Evolutionary conservation across 2,113 vertebrate species (phyloP), one percentile per base, ranked within the genome.

Genomic region (Rhegmatorhina hoffmannsi): DNA sequence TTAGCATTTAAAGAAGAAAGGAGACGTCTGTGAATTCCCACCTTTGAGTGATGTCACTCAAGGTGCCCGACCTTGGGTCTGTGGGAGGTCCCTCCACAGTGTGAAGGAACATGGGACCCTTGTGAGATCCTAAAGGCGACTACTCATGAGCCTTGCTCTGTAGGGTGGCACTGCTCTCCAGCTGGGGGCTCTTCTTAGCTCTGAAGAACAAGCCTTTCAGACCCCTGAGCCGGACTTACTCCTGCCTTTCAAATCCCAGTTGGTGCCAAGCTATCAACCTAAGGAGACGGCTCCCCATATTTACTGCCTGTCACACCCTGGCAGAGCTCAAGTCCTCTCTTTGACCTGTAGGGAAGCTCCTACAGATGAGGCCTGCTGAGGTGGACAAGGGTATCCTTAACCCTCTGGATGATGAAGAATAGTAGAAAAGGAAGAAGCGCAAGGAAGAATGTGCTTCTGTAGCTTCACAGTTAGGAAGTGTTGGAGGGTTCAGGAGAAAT

Each of bases 131-230:
- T 53, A 2, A 46, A 17, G 1, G 33, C 10, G 40, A 24, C 13
- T 12, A 40, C 38, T 26, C 0, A 16, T 21, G 38, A 73, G 80
- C 25, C 49, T n/a, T 59, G 38, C n/a, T 33, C 43, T 76, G 68
- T 52, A 58, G n/a, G 15, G 12, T 31, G 34, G 23, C 31, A 16
- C 17, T 31, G 58, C 59, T 62, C 47, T 33, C 50, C 50, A 29
- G 1, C 28, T 14, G 26, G 17, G 11, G 23, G 0, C 66, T 84
- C 81, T 34, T 25, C 4, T 0, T 7, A 2, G 17, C 9, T 14
- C 38, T 59, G 72, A 62, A 38, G 55, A 75, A 19, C 2, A 52
- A 3, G 25, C 15, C 33, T 69, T 78, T 43, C 43, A 53, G 55
- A 11, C 10, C 11, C 13, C 82, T 34, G 55, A 59, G 23, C 33